Evolutionary conservation across 2,797 vertebrate genomes (phyloP).

Genomic region (Borostomias antarcticus): DNA sequence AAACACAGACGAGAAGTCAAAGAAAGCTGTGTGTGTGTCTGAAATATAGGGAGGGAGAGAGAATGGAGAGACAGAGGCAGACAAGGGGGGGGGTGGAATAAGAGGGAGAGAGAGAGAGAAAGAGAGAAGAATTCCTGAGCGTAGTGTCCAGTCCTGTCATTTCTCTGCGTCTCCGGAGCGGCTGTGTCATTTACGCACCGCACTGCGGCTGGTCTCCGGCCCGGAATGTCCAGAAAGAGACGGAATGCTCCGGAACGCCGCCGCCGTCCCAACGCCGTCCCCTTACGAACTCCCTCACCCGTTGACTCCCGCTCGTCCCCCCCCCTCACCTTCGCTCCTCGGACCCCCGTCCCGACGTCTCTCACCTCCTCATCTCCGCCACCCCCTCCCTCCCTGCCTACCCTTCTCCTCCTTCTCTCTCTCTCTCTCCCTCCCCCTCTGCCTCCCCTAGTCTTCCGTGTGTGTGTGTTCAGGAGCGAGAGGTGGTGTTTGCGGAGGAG

Average conservation of each 20-base stretch:
- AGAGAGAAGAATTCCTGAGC: slow-evolving; percentile 52
- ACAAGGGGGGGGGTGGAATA: neutral
- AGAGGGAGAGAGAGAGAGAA: neutral
- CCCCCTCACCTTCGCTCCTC: neutral
- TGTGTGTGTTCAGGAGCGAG: neutral
- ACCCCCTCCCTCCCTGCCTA: neutral
- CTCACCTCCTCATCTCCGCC: neutral
- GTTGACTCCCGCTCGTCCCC: neutral
- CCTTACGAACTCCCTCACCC: slow-evolving; percentile 15
- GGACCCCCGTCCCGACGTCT: too few species aligned
- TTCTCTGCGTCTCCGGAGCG: slow-evolving; percentile 49
- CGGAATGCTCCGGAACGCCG: slow-evolving; percentile 50
- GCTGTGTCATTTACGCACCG: slow-evolving; percentile 67
- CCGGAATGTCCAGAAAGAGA: slow-evolving; percentile 4
- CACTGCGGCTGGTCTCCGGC: slow-evolving; percentile 47
- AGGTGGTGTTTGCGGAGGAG: too few species aligned
- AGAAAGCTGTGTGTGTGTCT: slow-evolving; percentile 28
- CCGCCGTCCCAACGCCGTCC: too few species aligned
- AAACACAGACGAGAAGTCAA: slow-evolving; percentile 37
- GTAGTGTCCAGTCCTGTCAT: slow-evolving; percentile 50
- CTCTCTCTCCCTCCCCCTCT: neutral
- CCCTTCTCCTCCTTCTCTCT: neutral
- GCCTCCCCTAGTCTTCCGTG: neutral
- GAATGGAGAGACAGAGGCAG: neutral
- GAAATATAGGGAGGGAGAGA: slow-evolving; percentile 3